These are phyloP conservation scores for Glaucopsyche alexis DNA, from an alignment of 2,888 invertebrate genomes.

Conservation along the genomic window DNA sequence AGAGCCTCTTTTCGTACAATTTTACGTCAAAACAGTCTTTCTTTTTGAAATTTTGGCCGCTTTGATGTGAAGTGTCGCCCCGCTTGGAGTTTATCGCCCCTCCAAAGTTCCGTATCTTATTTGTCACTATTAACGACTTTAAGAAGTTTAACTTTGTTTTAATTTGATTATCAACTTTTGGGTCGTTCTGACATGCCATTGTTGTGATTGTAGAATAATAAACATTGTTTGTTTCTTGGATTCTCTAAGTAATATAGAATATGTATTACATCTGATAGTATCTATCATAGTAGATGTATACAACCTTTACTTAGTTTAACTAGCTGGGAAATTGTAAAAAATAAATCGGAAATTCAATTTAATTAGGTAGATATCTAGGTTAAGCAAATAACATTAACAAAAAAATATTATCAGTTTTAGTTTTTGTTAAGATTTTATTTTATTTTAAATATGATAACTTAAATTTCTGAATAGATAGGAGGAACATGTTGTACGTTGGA, in stretches of 20 bases:
- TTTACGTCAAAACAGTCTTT: conserved; percentile 49
- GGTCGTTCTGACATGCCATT: conserved; percentile 14
- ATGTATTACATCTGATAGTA: neutral
- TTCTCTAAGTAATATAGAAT: neutral
- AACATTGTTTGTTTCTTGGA: neutral
- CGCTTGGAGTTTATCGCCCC: conserved; percentile 37
- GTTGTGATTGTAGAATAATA: neutral
- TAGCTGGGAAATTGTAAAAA: no score
- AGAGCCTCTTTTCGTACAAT: conserved; percentile 50
- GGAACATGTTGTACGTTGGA: no score
- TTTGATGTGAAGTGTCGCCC: conserved; percentile 61
- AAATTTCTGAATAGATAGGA: no score
- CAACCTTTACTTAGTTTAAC: no score
- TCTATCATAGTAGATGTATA: neutral
- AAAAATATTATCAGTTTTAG: no score
- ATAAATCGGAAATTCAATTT: no score
- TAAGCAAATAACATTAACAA: no score
- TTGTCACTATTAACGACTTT: conserved; percentile 27
- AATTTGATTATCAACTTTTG: conserved; percentile 33
- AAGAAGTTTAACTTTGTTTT: conserved; percentile 35
- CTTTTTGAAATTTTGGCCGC: conserved; percentile 51
- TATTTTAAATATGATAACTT: no score
- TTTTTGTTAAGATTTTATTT: no score
- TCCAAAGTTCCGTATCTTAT: conserved; percentile 32
- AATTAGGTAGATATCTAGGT: no score